Conservation (phyloP, 2,113 vertebrate genomes). For the Ptychochromis oligacanthus region DNA sequence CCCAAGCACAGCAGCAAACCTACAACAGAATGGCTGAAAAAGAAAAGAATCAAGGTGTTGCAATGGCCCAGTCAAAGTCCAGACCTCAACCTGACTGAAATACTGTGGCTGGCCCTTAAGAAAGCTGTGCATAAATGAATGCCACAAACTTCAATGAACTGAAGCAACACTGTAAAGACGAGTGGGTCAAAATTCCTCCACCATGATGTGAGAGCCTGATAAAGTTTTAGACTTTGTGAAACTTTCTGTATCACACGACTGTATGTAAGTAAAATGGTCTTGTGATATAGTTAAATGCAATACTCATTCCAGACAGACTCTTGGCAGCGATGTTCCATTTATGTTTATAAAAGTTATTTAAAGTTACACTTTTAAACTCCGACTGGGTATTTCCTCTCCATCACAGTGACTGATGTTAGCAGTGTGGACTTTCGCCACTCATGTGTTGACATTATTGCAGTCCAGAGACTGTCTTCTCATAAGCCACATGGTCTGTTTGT, state of each 20-base stretch:
- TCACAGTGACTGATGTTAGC: background rate
- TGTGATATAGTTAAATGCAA: background rate
- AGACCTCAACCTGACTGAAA: background rate
- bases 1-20: no score
- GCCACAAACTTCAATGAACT: background rate
- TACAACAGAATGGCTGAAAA: no score
- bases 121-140: background rate
- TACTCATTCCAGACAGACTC: background rate
- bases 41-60: background rate
- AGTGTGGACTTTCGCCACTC: background rate
- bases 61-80: background rate
- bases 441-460: conserved; percentile 16
- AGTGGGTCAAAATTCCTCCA: background rate
- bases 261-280: background rate
- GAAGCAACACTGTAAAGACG: no score
- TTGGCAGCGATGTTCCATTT: background rate
- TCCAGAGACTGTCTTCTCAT: conserved; percentile 5
- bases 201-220: background rate
- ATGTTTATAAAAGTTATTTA: background rate
- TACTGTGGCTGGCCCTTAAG: background rate
- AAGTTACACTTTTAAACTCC: background rate
- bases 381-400: background rate
- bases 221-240: rapidly evolving
- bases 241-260: background rate
- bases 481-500: conserved; percentile 12